Evolutionary conservation across 1,140 invertebrate genomes (phyloP), one percentile per base, ranked within the genome.

Genomic region (Schlechtendalia chinensis): DNA sequence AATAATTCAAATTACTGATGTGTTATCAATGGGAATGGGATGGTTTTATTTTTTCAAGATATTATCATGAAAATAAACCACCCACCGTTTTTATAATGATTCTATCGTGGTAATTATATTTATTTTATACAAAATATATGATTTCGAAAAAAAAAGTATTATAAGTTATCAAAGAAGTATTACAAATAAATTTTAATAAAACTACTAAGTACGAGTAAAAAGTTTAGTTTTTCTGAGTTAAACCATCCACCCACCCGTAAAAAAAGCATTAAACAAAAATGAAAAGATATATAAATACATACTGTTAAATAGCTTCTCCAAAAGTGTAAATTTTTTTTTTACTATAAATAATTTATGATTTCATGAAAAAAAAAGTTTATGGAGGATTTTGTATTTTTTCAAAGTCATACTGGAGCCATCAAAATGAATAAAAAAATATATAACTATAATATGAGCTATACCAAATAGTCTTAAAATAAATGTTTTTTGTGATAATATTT

Each of bases 341-440:
- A 19, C 61, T 19, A 63, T 32, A 63, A 61, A 61, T 61, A 61
- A 16, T 61, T 63, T 63, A n/a, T 32, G 29, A 32, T 63, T 8
- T 32, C 61, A 32, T 19, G 29, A 0, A 19, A 32, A 27, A 17
- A 61, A 2, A 32, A 32, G 61, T 63, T 50, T 50, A 32, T 17
- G 29, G 29, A 19, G 8, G 19, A 19, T 29, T 61, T 61, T 29
- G 32, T 17, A 10, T 63, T 63, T 32, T 29, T 63, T 63, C 29
- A 32, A 6, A 16, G 29, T 27, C 0, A 27, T 8, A 61, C 24
- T 61, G 16, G 16, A n/a, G n/a, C n/a, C n/a, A n/a, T n/a, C n/a
- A n/a, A n/a, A n/a, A n/a, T n/a, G n/a, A n/a, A n/a, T n/a, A n/a
- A n/a, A n/a, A n/a, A n/a, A n/a, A n/a, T n/a, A n/a, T n/a, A n/a